Conservation (phyloP, 2,888 invertebrate genomes). For the Lithophane ornitopus region DNA sequence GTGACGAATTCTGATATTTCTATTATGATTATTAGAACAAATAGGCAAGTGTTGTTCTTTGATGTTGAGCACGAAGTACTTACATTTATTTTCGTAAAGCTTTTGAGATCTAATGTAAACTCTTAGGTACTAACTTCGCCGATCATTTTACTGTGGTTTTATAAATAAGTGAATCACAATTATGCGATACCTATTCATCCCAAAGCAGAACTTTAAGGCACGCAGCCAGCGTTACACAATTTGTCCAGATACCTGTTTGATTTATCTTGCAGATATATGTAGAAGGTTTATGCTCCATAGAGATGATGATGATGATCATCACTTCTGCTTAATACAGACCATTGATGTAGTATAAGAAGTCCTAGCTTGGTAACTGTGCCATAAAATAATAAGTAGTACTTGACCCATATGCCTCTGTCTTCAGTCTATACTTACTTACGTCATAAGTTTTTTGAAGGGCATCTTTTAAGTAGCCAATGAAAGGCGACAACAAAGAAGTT, state of each 20-base stretch:
- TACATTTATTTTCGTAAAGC: neutral
- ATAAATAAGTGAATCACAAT: neutral
- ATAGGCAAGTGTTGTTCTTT: slow-evolving; percentile 40
- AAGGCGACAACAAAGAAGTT: slow-evolving; percentile 46
- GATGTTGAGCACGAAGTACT: slow-evolving; percentile 33
- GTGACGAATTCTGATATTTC: slow-evolving; percentile 71
- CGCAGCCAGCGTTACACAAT: neutral
- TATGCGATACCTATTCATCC: neutral
- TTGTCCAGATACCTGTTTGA: neutral
- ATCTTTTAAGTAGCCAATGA: slow-evolving; percentile 6
- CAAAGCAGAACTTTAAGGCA: neutral
- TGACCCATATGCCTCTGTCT: neutral
- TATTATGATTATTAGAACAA: slow-evolving; percentile 51
- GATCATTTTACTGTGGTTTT: neutral
- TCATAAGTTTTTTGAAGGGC: neutral
- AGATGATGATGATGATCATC: neutral
- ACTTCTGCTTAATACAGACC: neutral
- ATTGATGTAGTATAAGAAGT: neutral
- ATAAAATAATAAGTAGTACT: neutral
- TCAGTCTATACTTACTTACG: neutral
- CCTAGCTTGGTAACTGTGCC: neutral
- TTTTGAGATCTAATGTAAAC: neutral
- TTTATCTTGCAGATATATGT: neutral
- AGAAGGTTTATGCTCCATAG: neutral
- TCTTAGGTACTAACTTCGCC: neutral